Evolutionary conservation across 2,113 vertebrate species (phyloP), one percentile per base, ranked within the genome.

Genomic region (Tychaedon coryphoeus): DNA sequence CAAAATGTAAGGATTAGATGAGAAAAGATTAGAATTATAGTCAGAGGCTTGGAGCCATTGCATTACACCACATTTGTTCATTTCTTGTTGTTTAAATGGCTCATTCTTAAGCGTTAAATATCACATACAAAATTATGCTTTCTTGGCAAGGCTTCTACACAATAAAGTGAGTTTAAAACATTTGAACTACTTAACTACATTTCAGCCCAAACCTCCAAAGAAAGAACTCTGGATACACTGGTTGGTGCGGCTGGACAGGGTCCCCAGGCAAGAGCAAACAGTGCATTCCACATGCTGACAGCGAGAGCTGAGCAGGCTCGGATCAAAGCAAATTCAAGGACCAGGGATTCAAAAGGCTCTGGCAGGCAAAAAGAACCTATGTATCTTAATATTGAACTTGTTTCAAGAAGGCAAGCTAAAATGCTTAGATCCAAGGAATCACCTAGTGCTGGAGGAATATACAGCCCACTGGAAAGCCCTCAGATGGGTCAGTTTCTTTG

Each of bases 201-300:
- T 81, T 77, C 36, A 36, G 45, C 17, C 5, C 24, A 61, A 61
- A 43, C 12, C 38, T 45, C 25, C 53, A 38, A 48, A 58, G 14
- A 76, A 13, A 65, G 65, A 67, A 72, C 13, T 10, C 33, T 19
- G 36, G 28, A 48, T 57, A 6, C 6, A 7, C 16, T 71, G 22
- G 9, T n/a, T 62, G 22, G 28, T 1, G 0, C 7, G 26, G 24
- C 47, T 53, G 6, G 22, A 48, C 0, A 19, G 16, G 19, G 42
- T 42, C 29, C 6, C 7, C 54, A 66, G 42, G 15, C 19, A 29
- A 48, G n/a, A 86, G 22, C 36, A 72, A 84, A 43, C 23, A 31
- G 16, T 0, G 12, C 5, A 28, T 6, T 69, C 40, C 42, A 74
- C 20, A 25, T 19, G 53, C 51, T 78, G 47, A 31, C 33, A 86